Evolutionary conservation across 2,888 invertebrate species (phyloP), one percentile per base, ranked within the genome.

Genomic region (Chalcis sispes): DNA sequence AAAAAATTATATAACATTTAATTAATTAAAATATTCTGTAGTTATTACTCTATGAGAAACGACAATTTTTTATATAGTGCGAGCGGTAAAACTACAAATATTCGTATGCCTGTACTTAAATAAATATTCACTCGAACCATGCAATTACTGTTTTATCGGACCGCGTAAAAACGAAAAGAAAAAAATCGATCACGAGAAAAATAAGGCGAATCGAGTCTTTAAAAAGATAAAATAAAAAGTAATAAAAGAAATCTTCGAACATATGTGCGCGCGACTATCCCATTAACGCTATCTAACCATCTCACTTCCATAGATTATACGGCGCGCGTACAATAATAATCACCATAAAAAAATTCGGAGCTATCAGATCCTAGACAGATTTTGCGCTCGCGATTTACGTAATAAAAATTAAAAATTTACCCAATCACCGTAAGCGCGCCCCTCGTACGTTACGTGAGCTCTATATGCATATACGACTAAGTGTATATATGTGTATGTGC

Each of bases 331-430:
- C 46, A 48, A 61, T 70, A 65, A 73, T 77, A 72, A 73, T 73
- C 48, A 42, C 61, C 66, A 61, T 66, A 61, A 74, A 73, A 77
- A 71, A 29, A 10, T 13, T 42, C 56, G 15, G 23, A 20, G 13
- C 25, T 69, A 74, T 74, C 67, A 67, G 64, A 50, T 65, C 59
- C 65, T 66, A 56, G 61, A 29, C 65, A 56, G 72, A 67, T 76
- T 72, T 46, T 67, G 69, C 59, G 23, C 29, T 46, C n/a, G 36
- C 67, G 74, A 69, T 75, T 75, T 72, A 32, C 42, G 67, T 72
- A 52, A 71, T 72, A 67, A 72, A 75, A 77, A 75, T 77, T 77
- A 75, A 77, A 77, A 77, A 75, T 73, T 73, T 61, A 73, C 10
- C 67, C 61, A 67, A 72, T 67, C 69, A 42, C 36, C 70, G 64